These are phyloP conservation scores for Tetranychus piercei DNA, from an alignment of 2,888 invertebrate species.

Conservation along the genomic window DNA sequence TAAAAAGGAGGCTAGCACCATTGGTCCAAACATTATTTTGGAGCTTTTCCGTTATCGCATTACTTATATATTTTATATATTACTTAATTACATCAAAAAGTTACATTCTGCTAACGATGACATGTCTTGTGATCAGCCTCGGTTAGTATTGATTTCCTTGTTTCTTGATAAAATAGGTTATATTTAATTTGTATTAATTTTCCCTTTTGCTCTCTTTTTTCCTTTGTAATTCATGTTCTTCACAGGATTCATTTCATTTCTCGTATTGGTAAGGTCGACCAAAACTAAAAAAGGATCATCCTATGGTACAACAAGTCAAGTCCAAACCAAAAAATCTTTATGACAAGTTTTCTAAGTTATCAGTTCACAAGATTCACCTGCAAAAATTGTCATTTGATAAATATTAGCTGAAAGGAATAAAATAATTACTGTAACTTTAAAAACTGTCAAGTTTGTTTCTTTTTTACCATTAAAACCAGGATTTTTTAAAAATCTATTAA, in stretches of 20 bases:
- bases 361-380: no score
- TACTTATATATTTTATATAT: constrained; percentile 29
- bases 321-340: neutral
- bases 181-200: neutral
- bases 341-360: no score
- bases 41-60: constrained; percentile 27
- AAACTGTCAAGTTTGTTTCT: no score
- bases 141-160: constrained; percentile 46
- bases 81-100: constrained; percentile 40
- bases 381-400: no score
- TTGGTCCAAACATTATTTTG: constrained; percentile 31
- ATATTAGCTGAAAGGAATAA: no score
- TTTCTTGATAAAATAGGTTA: constrained; percentile 6
- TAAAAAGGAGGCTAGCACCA: constrained; percentile 30
- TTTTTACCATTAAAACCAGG: no score
- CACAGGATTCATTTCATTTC: neutral
- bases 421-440: no score
- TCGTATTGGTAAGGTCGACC: constrained; percentile 13
- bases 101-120: constrained; percentile 48
- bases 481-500: no score
- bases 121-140: constrained; percentile 47
- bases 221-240: no score
- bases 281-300: constrained; percentile 12
- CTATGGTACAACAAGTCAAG: constrained; percentile 10
- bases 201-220: neutral